Conservation (phyloP, 1,140 invertebrate species). For the Drosophila parvula region DNA sequence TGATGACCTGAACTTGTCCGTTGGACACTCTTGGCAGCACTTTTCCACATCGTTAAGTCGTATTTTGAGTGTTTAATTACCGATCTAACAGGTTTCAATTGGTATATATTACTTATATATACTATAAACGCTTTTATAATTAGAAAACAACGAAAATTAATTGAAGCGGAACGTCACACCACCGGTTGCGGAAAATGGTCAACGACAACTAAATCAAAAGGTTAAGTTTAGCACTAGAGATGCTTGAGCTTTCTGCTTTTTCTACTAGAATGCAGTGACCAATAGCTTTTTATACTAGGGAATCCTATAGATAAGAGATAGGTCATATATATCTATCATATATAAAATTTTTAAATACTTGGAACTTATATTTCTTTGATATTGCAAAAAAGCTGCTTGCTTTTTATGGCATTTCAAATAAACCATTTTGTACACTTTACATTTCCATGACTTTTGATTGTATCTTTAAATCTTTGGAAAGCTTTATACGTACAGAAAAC, state of each 20-base stretch:
- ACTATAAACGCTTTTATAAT: slow-evolving; percentile 14
- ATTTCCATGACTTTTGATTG: not conserved
- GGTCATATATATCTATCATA: not conserved
- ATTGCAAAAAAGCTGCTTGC: not conserved
- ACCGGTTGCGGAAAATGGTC: not conserved
- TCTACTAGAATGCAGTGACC: not conserved
- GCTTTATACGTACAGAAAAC: not conserved
- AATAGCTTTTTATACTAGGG: slow-evolving; percentile 14
- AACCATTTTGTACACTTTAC: not conserved
- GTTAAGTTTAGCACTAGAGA: not conserved
- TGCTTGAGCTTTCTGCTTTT: slow-evolving; percentile 19
- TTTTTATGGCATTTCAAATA: not conserved
- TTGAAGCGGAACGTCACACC: not conserved
- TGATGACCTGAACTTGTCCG: slow-evolving; percentile 1
- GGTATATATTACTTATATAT: slow-evolving; percentile 7
- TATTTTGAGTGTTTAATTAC: not conserved
- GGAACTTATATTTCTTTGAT: not conserved
- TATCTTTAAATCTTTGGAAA: not conserved
- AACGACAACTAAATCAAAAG: slow-evolving; percentile 17
- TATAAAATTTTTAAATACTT: not conserved
- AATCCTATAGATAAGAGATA: not conserved
- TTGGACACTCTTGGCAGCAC: not conserved
- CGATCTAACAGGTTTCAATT: slow-evolving; percentile 5
- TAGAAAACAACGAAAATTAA: not conserved
- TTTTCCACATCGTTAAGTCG: slow-evolving; percentile 44